Base-by-base conservation (phyloP, 1,140 invertebrate genomes). In the Plectus sambesii region DNA sequence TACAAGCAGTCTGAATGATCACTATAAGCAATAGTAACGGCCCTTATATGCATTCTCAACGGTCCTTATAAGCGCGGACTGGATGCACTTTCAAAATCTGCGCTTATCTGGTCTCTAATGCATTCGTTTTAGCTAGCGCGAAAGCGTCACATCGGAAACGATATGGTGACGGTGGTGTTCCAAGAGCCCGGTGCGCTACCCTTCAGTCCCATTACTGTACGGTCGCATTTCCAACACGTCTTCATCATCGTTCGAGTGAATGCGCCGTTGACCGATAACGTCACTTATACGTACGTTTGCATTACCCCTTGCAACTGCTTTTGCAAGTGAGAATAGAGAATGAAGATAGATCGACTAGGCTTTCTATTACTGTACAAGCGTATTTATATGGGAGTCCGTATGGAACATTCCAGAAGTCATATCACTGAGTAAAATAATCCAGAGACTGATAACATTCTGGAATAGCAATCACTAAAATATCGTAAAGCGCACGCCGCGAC, bases 111-210 rank as follows among this genome's bases (percentile, higher is more conserved):
- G n/a, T n/a, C n/a, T n/a, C 19, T 20, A 2, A 5, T 2, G 5
- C 19, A 4, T 38, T 5, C 19, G 6, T 4, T 60, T 33, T 71
- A 81, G 77, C 74, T 96, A 52, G 75, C 92, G 50, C 76, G 87
- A 52, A 92, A 90, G 70, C 76, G 87, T 35, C 86, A 90, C 72
- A 90, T 90, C 63, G 85, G 86, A 51, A 89, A 90, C 69, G 85
- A 90, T 71, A 89, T 90, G 69, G 86, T 90, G n/a, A 92, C 86
- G 4, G 87, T 90, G 60, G 84, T 92, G 36, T 92, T 90, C 76
- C 90, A 94, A 80, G 88, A 96, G 72, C 86, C 87, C 0, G 88
- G 87, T 45, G 83, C 88, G 27, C 74, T 82, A 35, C 85, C 88
- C 1, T 68, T 69, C 40, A 62, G 47, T 30, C 64, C 65, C 27